These are phyloP conservation scores for Amblyjoppa fuscipennis DNA, from an alignment of 2,888 invertebrate genomes.

Conservation along the genomic window DNA sequence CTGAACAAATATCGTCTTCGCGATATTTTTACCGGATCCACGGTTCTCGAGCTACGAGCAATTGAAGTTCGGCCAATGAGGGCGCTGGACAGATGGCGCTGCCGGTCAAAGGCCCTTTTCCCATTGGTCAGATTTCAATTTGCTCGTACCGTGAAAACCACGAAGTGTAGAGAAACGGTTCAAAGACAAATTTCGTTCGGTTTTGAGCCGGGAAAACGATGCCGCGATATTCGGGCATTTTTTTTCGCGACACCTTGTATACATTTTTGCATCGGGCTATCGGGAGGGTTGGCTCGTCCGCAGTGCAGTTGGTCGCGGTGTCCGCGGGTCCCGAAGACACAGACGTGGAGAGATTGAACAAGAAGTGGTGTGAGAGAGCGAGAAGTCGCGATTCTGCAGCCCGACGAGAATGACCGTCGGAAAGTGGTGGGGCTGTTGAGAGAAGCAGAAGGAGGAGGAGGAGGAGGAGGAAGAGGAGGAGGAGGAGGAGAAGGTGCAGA, in stretches of 20 bases:
- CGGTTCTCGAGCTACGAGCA: not conserved
- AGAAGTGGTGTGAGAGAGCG: slow-evolving; percentile 46
- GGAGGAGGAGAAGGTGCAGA: slow-evolving; percentile 45
- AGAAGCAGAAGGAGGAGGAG: slow-evolving; percentile 39
- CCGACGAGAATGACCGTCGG: slow-evolving; percentile 56
- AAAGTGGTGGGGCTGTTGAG: slow-evolving; percentile 33
- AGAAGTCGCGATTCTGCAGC: slow-evolving; percentile 62
- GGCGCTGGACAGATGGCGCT: slow-evolving; percentile 7
- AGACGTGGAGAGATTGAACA: slow-evolving; percentile 36
- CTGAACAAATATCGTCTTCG: not conserved
- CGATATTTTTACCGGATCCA: not conserved
- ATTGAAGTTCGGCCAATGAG: not conserved
- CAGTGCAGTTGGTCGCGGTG: not conserved
- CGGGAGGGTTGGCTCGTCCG: not conserved
- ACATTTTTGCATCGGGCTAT: not conserved
- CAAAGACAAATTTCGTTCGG: not conserved
- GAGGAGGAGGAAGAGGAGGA: slow-evolving; percentile 32
- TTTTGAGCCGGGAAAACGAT: not conserved
- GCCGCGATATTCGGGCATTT: not conserved
- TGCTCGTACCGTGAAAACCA: not conserved
- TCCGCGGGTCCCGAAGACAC: slow-evolving; percentile 13
- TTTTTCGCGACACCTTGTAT: slow-evolving; percentile 9
- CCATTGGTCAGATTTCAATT: not conserved
- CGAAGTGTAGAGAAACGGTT: not conserved
- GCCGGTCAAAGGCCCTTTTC: not conserved